Evolutionary conservation across 2,888 invertebrate genomes (phyloP).

Genomic region (Apotomis turbidana): DNA sequence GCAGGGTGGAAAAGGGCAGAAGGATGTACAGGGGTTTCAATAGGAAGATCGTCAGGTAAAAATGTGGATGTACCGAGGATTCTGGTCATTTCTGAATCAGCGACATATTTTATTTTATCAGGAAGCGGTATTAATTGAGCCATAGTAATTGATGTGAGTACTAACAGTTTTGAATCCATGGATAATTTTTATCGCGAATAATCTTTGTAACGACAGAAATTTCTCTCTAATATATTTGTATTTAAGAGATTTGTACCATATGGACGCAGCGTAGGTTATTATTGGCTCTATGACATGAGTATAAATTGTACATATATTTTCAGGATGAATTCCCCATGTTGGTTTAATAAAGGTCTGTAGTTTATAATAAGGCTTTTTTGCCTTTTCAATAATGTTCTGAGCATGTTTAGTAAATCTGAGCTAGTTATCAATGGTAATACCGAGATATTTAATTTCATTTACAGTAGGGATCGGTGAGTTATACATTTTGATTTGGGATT

Average conservation of each 20-base stretch:
- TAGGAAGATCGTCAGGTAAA: conserved; percentile 9
- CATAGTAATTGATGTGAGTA: not conserved
- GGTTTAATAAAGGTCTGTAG: conserved; percentile 30
- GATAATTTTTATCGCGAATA: conserved; percentile 27
- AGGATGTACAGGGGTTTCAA: not conserved
- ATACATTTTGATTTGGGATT: no score
- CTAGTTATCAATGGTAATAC: conserved; percentile 35
- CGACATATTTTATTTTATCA: conserved; percentile 11
- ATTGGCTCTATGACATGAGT: not conserved
- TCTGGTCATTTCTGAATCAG: conserved; percentile 17
- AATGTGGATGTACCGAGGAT: not conserved
- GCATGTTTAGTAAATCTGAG: conserved; percentile 32
- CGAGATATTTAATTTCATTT: conserved; percentile 35
- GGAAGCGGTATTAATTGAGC: conserved; percentile 21
- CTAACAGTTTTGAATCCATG: conserved; percentile 26
- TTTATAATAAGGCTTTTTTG: conserved; percentile 35
- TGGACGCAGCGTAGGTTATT: conserved; percentile 5
- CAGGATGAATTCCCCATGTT: conserved; percentile 44
- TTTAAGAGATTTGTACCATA: conserved; percentile 7
- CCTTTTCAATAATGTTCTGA: conserved; percentile 14
- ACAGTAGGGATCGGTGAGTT: not conserved
- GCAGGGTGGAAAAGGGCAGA: not conserved
- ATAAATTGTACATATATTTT: conserved; percentile 41
- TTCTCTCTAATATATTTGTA: not conserved
- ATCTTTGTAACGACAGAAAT: conserved; percentile 25